A percentile compares a stretch with the other conserved stretches of the same genome.
These are phyloP conservation scores for Epicauta chinensis DNA, from an alignment of 1,140 invertebrate genomes.

Conservation along the genomic window DNA sequence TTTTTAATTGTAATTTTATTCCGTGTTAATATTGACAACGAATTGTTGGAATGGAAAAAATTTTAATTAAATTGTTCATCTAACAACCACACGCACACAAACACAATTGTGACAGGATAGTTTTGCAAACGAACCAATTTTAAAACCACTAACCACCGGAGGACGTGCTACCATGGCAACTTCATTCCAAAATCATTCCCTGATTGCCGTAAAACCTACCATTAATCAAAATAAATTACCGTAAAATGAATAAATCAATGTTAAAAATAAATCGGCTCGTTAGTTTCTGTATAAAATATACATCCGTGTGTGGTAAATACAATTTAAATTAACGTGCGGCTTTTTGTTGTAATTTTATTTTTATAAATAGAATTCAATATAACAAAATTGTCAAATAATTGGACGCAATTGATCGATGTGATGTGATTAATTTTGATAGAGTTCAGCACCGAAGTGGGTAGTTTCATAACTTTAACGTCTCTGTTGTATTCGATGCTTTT, in stretches of 20 bases:
- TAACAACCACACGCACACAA: neutral
- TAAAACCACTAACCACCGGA: conserved; percentile 7
- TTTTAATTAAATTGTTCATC: neutral
- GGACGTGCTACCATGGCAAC: conserved; percentile 7
- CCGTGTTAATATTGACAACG: too few relatives aligned
- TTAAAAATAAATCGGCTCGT: conserved; percentile 26
- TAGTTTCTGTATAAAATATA: conserved; percentile 17
- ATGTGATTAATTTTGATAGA: too few relatives aligned
- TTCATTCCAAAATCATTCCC: conserved; percentile 16
- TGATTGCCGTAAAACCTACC: conserved; percentile 17
- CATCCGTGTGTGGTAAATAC: neutral
- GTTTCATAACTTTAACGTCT: conserved; percentile 12
- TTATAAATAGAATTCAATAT: too few relatives aligned
- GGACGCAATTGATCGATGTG: too few relatives aligned
- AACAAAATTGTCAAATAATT: too few relatives aligned
- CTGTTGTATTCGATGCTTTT: conserved; percentile 10
- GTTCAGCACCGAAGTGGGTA: too few relatives aligned
- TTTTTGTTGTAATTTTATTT: too few relatives aligned
- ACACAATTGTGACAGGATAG: too few relatives aligned
- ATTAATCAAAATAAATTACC: conserved; percentile 27
- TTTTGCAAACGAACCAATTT: conserved; percentile 4
- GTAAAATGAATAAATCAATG: conserved; percentile 25
- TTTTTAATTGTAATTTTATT: too few relatives aligned
- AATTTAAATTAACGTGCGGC: conserved; percentile 7
- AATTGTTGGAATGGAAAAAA: neutral